Evolutionary conservation across 2,797 vertebrate species (phyloP), one percentile per base, ranked within the genome.

Genomic region (Tragelaphus oryx): DNA sequence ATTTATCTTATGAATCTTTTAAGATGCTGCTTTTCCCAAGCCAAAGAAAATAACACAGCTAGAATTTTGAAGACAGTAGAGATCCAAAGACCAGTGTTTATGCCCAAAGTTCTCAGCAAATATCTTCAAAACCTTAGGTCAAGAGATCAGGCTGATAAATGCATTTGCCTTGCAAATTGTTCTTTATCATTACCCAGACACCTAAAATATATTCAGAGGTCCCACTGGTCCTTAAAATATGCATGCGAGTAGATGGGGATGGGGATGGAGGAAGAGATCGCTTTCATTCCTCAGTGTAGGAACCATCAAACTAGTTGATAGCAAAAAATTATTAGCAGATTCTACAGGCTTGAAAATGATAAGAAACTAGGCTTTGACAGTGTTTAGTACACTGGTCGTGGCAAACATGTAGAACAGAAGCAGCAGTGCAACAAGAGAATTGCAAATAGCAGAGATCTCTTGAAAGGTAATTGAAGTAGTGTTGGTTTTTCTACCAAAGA

Each of bases 111-210:
- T 98, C 97, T 98, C 90, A 97, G 95, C 5, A 93, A 98, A 97
- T 89, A 0, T 11, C 94, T 92, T 94, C 94, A 97, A 97, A 98
- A 97, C 89, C 94, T 91, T 94, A 96, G 97, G 97, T 98, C 97
- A 98, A 97, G 96, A 98, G 98, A 98, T 98, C 97, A 97, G 92
- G 91, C 78, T 92, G 94, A 95, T 96, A 96, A 98, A 98, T 97
- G 91, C 92, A 98, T 97, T 97, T 96, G 96, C 86, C 93, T 74
- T 93, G 97, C 98, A 97, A 96, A 88, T 75, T n/a, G 24, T 93
- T 93, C 85, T 96, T 96, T 95, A 96, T 93, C 89, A 87, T 95
- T 97, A 96, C 83, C 37, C 93, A 95, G 97, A 96, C 96, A 93
- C 78, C 97, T 97, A 94, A 97, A 95, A 95, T 95, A 59, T 97